Conservation (phyloP, 1,140 invertebrate species). For the Drosophila sucinea region DNA sequence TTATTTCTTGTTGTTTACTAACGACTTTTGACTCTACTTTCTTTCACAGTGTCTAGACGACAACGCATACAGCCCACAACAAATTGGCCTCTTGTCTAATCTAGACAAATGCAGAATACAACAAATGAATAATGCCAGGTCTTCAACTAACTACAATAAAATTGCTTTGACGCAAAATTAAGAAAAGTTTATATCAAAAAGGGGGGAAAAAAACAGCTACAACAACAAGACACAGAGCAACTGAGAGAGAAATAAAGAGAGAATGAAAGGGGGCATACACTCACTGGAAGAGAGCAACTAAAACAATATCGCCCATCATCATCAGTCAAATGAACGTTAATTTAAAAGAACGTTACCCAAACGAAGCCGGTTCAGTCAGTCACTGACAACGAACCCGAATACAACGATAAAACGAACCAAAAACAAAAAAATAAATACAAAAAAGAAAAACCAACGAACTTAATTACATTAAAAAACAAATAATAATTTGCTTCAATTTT, state of each 20-base stretch:
- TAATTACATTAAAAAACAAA: constrained; percentile 60
- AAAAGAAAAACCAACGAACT: constrained; percentile 55
- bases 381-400: constrained; percentile 73
- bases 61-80: neutral
- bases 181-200: neutral
- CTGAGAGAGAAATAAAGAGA: constrained; percentile 9
- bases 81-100: constrained; percentile 57
- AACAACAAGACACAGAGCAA: neutral
- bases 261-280: neutral
- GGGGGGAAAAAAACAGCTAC: constrained; percentile 6
- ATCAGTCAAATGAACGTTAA: constrained; percentile 61
- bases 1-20: neutral
- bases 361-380: constrained; percentile 65
- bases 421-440: constrained; percentile 36
- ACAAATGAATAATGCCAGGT: constrained; percentile 13
- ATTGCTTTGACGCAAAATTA: constrained; percentile 42
- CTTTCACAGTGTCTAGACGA: constrained; percentile 55
- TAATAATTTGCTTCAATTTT: constrained; percentile 27
- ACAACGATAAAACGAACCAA: constrained; percentile 41
- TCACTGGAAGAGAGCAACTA: constrained; percentile 8
- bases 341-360: constrained; percentile 76
- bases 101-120: constrained; percentile 40
- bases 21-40: constrained; percentile 8
- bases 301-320: constrained; percentile 34
- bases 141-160: constrained; percentile 28